A percentile compares a stretch with the other conserved stretches of the same genome.
phyloP scores from a whole-genome alignment of 2,888 invertebrate species.

The Morpho helenor region DNA sequence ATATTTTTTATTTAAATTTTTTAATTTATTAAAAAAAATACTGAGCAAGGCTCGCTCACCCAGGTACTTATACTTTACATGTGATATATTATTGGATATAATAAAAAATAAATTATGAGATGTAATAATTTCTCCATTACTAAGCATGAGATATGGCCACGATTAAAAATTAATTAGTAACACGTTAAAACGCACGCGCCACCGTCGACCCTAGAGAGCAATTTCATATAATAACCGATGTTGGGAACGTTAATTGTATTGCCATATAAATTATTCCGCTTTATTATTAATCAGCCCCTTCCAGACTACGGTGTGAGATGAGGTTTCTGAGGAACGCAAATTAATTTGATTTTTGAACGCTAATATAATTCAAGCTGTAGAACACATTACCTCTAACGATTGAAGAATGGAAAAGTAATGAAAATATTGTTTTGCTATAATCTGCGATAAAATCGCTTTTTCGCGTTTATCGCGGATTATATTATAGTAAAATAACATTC shows the following conservation, averaged over 20 bases:
- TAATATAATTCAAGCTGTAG: too few species aligned
- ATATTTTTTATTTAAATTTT: too few species aligned
- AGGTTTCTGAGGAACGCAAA: not conserved
- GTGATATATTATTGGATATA: not conserved
- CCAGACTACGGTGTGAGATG: constrained; percentile 1
- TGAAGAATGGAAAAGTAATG: too few species aligned
- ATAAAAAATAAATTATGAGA: constrained; percentile 3
- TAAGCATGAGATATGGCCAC: constrained; percentile 14
- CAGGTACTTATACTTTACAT: too few species aligned
- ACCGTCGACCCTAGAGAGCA: constrained; percentile 9
- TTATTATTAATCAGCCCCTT: constrained; percentile 18
- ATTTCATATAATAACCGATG: constrained; percentile 19
- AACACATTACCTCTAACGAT: too few species aligned
- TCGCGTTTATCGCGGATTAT: too few species aligned
- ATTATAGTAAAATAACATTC: too few species aligned
- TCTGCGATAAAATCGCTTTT: too few species aligned
- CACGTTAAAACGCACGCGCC: constrained; percentile 10
- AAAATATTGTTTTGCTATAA: too few species aligned
- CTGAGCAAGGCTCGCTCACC: too few species aligned
- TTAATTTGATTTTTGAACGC: too few species aligned
- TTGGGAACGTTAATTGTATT: constrained; percentile 18
- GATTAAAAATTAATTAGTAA: constrained; percentile 19
- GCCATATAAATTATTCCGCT: constrained; percentile 17
- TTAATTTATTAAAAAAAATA: too few species aligned
- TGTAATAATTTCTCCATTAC: constrained; percentile 3